Evolutionary conservation across 2,888 invertebrate species (phyloP).

Genomic region (Pachymerium ferrugineum): DNA sequence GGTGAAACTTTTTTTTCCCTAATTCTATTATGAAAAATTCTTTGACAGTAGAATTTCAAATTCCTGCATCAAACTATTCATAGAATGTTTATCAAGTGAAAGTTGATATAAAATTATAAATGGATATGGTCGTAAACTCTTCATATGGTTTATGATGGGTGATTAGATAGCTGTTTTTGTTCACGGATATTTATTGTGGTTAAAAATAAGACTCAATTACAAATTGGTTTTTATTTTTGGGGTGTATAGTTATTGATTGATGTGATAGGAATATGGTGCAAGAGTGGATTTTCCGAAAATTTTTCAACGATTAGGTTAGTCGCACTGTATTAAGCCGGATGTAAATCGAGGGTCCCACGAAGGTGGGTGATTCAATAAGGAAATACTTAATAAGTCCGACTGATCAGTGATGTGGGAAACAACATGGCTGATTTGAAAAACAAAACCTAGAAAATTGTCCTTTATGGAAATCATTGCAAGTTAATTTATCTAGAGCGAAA

Average conservation of each 20-base stretch:
- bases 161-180: too few relatives aligned
- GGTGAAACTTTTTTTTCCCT: not conserved
- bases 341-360: conserved; percentile 8
- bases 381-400: not conserved
- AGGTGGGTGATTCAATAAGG: not conserved
- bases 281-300: not conserved
- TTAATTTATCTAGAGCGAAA: not conserved
- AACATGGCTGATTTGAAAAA: conserved; percentile 15
- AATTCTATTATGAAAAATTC: conserved; percentile 7
- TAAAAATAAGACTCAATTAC: too few relatives aligned
- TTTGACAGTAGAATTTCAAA: not conserved
- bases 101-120: too few relatives aligned
- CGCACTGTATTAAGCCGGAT: conserved; percentile 8
- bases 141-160: too few relatives aligned
- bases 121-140: too few relatives aligned
- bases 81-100: conserved; percentile 7
- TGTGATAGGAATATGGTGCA: too few relatives aligned
- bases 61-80: not conserved
- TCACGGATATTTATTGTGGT: too few relatives aligned
- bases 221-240: too few relatives aligned
- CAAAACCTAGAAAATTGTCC: not conserved
- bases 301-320: not conserved
- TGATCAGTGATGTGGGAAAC: conserved; percentile 9
- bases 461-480: not conserved
- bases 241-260: too few relatives aligned